Base-by-base conservation (phyloP, 2,113 vertebrate species). In the Rallus limicola region DNA sequence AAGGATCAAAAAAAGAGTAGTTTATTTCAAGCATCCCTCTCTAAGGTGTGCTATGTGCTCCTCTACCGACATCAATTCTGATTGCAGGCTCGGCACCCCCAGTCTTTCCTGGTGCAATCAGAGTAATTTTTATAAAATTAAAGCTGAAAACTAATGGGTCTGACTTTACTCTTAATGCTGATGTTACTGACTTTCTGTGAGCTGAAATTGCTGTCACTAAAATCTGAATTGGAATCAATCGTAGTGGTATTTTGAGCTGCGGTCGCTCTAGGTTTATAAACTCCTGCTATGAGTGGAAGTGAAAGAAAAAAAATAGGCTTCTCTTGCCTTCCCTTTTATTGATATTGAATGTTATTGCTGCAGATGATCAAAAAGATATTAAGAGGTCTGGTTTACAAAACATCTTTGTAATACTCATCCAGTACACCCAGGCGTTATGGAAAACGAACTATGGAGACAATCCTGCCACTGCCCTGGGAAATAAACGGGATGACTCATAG, bases 381-480 rank as follows among this genome's bases (percentile, higher is more conserved):
- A 38, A 78, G 34, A 59, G 17, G 5, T 16, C 44, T 16, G 1
- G 10, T 84, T 48, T 11, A 38, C 13, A 26, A 83, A 78, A 5
- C 26, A n/a, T 20, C 79, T 88, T 63, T 34, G 56, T 68, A 60
- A 74, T 8, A 25, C 17, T 48, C 18, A 36, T 3, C 64, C 72
- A 29, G 26, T 2, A 7, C 26, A 3, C 28, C 3, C 38, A 74
- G 28, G 11, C 68, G 13, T 31, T 19, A 24, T 20, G 25, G 82
- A 42, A 50, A 72, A 64, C 0, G 23, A 85, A 9, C 44, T 29
- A 1, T 0, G 1, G 31, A 50, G 55, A 31, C 71, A 62, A 58
- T 15, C 38, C 75, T 16, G 38, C 20, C 40, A 6, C 40, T n/a
- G 64, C 82, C 91, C 67, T 92, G 92, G 67, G 92, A 94, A 92